phyloP scores from a whole-genome alignment of 2,888 invertebrate genomes.

The Sepioteuthis lessoniana region DNA sequence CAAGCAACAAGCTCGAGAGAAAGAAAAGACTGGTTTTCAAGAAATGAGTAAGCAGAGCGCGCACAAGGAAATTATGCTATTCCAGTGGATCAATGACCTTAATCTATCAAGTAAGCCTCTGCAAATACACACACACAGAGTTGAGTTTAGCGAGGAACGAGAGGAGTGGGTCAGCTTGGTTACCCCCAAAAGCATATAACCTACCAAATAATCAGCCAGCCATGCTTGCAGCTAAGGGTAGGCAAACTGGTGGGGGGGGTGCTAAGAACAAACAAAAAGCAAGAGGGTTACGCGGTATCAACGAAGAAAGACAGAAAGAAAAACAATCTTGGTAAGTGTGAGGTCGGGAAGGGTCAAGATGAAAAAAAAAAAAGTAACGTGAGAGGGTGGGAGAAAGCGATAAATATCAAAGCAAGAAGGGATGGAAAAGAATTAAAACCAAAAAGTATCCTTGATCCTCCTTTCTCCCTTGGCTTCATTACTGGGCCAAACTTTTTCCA shows the following conservation, averaged over 20 bases:
- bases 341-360: neutral
- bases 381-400: neutral
- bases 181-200: neutral
- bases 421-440: neutral
- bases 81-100: conserved; percentile 14
- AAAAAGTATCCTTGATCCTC: neutral
- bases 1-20: conserved; percentile 16
- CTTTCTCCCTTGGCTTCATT: neutral
- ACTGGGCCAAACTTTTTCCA: neutral
- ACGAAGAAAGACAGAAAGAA: neutral
- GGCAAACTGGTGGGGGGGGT: neutral
- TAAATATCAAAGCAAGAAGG: neutral
- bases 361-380: neutral
- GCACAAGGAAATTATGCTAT: neutral
- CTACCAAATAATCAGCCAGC: conserved; percentile 13
- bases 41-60: neutral
- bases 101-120: neutral
- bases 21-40: neutral
- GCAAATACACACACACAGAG: neutral
- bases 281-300: neutral
- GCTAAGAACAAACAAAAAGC: neutral
- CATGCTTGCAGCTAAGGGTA: neutral
- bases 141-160: too few relatives aligned
- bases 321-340: neutral
- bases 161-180: neutral